phyloP scores from a whole-genome alignment of 2,888 invertebrate species.

The Stenodema calcarata region DNA sequence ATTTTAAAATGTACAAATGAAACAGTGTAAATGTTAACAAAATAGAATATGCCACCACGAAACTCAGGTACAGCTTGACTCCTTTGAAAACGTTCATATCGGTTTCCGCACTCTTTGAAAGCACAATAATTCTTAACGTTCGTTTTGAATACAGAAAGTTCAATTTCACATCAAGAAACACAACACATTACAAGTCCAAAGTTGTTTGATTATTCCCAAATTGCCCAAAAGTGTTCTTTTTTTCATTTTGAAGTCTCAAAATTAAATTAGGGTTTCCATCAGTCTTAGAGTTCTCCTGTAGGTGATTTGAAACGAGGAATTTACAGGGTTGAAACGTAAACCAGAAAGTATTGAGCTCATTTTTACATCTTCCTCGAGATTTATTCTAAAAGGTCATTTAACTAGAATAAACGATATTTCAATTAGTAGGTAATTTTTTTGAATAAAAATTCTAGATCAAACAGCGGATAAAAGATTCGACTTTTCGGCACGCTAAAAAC shows the following conservation, averaged over 20 bases:
- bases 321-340: background rate
- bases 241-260: background rate
- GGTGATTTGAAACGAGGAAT: background rate
- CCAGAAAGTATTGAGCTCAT: background rate
- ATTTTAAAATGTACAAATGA: background rate
- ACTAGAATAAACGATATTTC: too few relatives aligned
- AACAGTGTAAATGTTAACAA: background rate
- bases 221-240: slow-evolving; percentile 12
- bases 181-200: background rate
- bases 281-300: slow-evolving; percentile 51
- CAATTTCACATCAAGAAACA: slow-evolving; percentile 8
- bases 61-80: slow-evolving; percentile 53
- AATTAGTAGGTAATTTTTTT: too few relatives aligned
- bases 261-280: background rate
- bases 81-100: slow-evolving; percentile 14
- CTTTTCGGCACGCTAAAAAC: too few relatives aligned
- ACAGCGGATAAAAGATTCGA: too few relatives aligned
- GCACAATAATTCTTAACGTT: background rate
- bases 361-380: too few relatives aligned
- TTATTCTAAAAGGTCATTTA: too few relatives aligned
- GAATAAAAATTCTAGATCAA: too few relatives aligned
- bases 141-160: background rate
- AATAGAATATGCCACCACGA: slow-evolving; percentile 30
- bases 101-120: background rate
- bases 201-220: background rate